Percentiles rank a stretch among this genome's conserved stretches.
Evolutionary conservation across 2,113 vertebrate genomes (phyloP).

Genomic region (Platysternon megacephalum): DNA sequence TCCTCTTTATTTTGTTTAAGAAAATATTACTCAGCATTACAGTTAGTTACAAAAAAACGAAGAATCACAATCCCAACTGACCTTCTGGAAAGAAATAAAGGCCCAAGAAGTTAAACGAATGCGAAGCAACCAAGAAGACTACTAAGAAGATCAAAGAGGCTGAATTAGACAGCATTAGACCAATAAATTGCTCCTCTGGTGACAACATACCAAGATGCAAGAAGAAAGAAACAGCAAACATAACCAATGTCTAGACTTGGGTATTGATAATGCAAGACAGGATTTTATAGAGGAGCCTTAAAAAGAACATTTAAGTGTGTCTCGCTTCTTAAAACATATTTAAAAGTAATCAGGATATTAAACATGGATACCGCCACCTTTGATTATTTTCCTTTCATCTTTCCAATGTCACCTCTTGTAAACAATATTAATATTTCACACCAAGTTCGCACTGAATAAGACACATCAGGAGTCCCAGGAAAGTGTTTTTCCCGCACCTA

Average conservation of each 20-base stretch:
- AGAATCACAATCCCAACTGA: not conserved
- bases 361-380: accelerated
- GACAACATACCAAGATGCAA: constrained; percentile 67
- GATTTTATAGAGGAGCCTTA: not conserved
- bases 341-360: not conserved
- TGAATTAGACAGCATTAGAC: constrained; percentile 74
- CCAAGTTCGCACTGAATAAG: not conserved
- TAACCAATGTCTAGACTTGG: constrained; percentile 67
- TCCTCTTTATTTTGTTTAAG: not conserved
- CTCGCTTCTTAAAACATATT: not conserved
- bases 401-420: not conserved
- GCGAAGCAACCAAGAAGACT: constrained; percentile 54
- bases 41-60: not conserved
- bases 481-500: not conserved
- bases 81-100: constrained; percentile 61
- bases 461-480: not conserved
- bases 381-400: not conserved
- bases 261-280: not conserved
- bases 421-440: not conserved
- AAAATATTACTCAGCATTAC: constrained; percentile 1
- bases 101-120: constrained; percentile 62
- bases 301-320: not conserved
- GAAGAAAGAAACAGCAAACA: constrained; percentile 62
- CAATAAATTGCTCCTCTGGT: constrained; percentile 76
- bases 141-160: constrained; percentile 76